Evolutionary conservation across 2,888 invertebrate genomes (phyloP), one percentile per base, ranked within the genome.

Genomic region (Eristalis pertinax): DNA sequence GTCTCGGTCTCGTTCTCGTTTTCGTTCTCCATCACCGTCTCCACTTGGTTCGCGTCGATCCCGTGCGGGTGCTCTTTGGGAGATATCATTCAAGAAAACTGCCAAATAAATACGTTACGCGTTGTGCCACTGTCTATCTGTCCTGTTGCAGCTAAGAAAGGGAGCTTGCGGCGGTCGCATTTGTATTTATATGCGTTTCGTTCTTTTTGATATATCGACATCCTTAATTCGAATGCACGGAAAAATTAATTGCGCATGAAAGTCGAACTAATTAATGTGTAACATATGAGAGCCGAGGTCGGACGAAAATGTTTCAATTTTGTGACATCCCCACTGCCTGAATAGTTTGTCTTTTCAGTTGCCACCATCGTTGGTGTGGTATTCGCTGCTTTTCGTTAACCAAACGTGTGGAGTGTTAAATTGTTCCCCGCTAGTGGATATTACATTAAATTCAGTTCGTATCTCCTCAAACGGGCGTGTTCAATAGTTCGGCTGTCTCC

Each of bases 81-180:
- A 50, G 50, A 86, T 86, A 86, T 78, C 83, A 86, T 83, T 86
- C 86, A 86, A 83, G 78, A 78, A 80, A 87, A 84, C 79, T 84
- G 87, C 87, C 87, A 87, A 87, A 87, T 87, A 87, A 87, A 87
- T 84, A 87, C 84, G 87, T 84, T 87, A 84, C 87, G 87, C 87
- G 60, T 38, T 79, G 87, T 84, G 79, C 58, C 76, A 80, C 63
- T 84, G 79, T 79, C 79, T 83, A 72, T 80, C 72, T 80, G 79
- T 83, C 50, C 50, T 50, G 50, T 2, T 73, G 72, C 7, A 32
- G 76, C 65, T 72, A 43, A n/a, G 43, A n/a, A n/a, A 32, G 32
- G 15, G 58, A 77, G 67, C 72, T 38, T 74, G 73, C 82, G 74
- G 73, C 82, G 74, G 32, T 78, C 70, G 63, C 60, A 70, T 83